A percentile compares a stretch with the other conserved stretches of the same genome.
Conservation (phyloP, 2,888 invertebrate species). For the Anaspis maculata region DNA sequence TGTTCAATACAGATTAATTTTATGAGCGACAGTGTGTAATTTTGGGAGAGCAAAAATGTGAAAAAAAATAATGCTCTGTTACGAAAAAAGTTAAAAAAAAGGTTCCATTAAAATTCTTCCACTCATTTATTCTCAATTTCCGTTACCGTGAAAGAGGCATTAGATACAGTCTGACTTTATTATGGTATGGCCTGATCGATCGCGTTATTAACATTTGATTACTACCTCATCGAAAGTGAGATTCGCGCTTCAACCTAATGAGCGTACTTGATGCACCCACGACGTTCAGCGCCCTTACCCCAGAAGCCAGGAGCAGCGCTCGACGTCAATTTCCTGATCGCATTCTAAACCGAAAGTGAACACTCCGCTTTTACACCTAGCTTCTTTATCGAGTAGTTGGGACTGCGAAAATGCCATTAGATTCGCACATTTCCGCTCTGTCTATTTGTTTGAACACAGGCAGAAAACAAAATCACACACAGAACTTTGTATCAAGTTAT, state of each 20-base stretch:
- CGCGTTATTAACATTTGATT: constrained; percentile 23
- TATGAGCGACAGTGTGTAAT: constrained; percentile 37
- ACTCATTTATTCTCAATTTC: constrained; percentile 38
- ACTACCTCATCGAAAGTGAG: constrained; percentile 18
- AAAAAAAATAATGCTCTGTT: constrained; percentile 26
- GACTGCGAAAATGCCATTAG: too few species aligned
- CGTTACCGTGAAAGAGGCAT: constrained; percentile 16
- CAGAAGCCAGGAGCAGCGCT: constrained; percentile 1
- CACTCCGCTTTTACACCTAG: constrained; percentile 2
- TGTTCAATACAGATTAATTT: constrained; percentile 43
- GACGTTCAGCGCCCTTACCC: constrained; percentile 6
- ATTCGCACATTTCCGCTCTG: too few species aligned
- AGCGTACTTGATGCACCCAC: constrained; percentile 13
- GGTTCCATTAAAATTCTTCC: constrained; percentile 43
- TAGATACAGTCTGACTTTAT: constrained; percentile 17
- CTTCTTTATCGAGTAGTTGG: too few species aligned
- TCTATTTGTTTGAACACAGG: too few species aligned
- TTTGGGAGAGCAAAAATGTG: constrained; percentile 26
- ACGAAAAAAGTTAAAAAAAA: constrained; percentile 21
- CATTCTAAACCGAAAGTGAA: constrained; percentile 6
- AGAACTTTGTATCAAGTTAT: too few species aligned
- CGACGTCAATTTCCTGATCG: constrained; percentile 14
- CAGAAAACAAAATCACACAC: too few species aligned
- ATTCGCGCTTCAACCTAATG: constrained; percentile 14
- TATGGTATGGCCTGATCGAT: constrained; percentile 18